These are phyloP conservation scores for Porites evermanni DNA, from an alignment of 92 coral and sea anemone genomes.

Conservation along the genomic window DNA sequence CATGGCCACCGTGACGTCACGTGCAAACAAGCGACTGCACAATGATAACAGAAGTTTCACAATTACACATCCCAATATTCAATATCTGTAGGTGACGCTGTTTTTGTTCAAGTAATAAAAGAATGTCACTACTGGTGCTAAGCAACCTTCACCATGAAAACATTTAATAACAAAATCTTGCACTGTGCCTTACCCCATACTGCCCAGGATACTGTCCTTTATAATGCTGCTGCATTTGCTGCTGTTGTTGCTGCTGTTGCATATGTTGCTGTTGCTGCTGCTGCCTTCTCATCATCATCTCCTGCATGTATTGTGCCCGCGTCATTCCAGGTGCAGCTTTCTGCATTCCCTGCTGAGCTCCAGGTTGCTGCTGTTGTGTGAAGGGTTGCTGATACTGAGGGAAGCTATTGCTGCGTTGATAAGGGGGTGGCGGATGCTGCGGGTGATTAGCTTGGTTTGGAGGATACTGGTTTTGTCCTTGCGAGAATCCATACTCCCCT, in stretches of 20 bases:
- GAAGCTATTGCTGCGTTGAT: constrained; percentile 84
- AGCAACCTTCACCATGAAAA: no score
- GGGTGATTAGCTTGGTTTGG: constrained; percentile 87
- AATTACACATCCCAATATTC: no score
- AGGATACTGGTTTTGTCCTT: constrained; percentile 75
- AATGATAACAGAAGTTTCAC: no score
- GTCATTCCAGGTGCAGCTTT: constrained; percentile 68
- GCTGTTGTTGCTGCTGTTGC: constrained; percentile 59
- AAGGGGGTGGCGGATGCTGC: constrained; percentile 99
- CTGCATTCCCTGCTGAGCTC: constrained; percentile 65
- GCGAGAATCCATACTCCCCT: constrained; percentile 70
- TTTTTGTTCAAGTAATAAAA: no score
- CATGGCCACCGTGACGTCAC: no score
- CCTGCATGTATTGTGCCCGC: constrained; percentile 80
- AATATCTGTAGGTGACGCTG: no score
- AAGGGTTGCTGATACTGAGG: constrained; percentile 74
- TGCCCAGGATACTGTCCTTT: constrained; percentile 48
- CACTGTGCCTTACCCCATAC: constrained; percentile 39
- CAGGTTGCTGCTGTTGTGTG: constrained; percentile 65
- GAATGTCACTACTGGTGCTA: no score
- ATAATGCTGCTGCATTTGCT: constrained; percentile 59
- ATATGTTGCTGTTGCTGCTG: constrained; percentile 69
- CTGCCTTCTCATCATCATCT: constrained; percentile 71
- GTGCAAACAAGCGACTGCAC: no score
- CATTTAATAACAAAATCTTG: no score